Evolutionary conservation across 2,888 invertebrate genomes (phyloP).

Genomic region (Argyresthia goedartella): DNA sequence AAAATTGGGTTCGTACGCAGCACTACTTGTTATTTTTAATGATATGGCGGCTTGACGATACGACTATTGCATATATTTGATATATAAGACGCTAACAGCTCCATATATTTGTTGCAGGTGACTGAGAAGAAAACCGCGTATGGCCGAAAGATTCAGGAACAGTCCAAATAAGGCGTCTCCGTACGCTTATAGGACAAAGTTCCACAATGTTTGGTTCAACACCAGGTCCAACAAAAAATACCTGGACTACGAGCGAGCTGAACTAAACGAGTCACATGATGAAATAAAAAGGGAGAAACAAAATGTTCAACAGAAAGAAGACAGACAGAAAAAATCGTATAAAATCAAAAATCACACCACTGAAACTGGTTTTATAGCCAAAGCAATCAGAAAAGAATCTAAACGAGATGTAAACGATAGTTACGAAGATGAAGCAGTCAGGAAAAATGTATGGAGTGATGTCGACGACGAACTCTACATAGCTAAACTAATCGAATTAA

Average conservation of each 20-base stretch:
- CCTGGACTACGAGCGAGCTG: conserved; percentile 13
- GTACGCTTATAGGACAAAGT: conserved; percentile 53
- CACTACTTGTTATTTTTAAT: conserved; percentile 1
- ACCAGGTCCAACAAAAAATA: conserved; percentile 8
- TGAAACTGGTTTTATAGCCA: conserved; percentile 7
- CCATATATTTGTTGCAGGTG: conserved; percentile 53
- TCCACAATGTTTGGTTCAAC: conserved; percentile 34
- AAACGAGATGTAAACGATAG: conserved; percentile 12
- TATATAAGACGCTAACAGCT: conserved; percentile 8
- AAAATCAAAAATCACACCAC: background rate
- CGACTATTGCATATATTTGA: conserved; percentile 1
- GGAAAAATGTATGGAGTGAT: conserved; percentile 60
- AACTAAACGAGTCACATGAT: conserved; percentile 20
- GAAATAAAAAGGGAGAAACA: conserved; percentile 4
- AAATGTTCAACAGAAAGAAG: conserved; percentile 3
- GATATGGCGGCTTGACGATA: background rate
- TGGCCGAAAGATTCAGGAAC: conserved; percentile 52
- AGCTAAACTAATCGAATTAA: conserved; percentile 53
- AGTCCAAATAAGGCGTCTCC: conserved; percentile 58
- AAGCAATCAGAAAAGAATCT: background rate
- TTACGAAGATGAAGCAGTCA: conserved; percentile 47
- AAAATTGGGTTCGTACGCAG: conserved; percentile 24
- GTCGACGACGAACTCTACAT: conserved; percentile 65
- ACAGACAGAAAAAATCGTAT: background rate
- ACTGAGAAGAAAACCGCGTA: conserved; percentile 52